Evolutionary conservation across 2,797 vertebrate genomes (phyloP).

Genomic region (Percopsis omiscomaycus): DNA sequence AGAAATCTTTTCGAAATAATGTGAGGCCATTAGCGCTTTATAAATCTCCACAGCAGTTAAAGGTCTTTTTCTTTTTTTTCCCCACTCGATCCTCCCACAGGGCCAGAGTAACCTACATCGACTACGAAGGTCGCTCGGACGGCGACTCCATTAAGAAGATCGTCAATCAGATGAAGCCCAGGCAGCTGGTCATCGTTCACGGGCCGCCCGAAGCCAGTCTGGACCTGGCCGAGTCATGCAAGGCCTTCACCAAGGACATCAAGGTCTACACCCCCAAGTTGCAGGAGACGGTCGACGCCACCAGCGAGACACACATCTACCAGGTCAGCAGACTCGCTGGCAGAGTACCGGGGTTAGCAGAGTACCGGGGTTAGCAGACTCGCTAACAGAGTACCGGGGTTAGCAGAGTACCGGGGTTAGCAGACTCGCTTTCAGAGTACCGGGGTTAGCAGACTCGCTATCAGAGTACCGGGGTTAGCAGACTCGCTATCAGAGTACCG

Average conservation of each 20-base stretch:
- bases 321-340: slow-evolving; percentile 81
- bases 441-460: too few relatives aligned
- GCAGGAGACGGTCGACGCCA: slow-evolving; percentile 95
- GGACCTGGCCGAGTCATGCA: slow-evolving; percentile 95
- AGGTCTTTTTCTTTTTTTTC: too few relatives aligned
- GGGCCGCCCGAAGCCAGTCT: slow-evolving; percentile 93
- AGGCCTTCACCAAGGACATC: slow-evolving; percentile 96
- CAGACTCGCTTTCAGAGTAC: too few relatives aligned
- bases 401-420: too few relatives aligned
- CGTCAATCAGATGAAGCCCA: slow-evolving; percentile 98
- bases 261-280: slow-evolving; percentile 97
- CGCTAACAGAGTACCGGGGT: too few relatives aligned
- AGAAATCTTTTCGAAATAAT: too few relatives aligned
- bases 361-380: too few relatives aligned
- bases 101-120: slow-evolving; percentile 93
- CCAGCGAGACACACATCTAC: slow-evolving; percentile 98
- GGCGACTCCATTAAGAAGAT: slow-evolving; percentile 99
- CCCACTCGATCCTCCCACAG: slow-evolving; percentile 59
- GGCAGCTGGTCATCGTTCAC: slow-evolving; percentile 92
- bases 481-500: too few relatives aligned
- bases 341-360: too few relatives aligned
- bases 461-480: too few relatives aligned
- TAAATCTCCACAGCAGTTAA: neutral
- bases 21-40: too few relatives aligned
- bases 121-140: slow-evolving; percentile 98